Conservation (phyloP, 2,888 invertebrate species). For the Petrolisthes cinctipes region DNA sequence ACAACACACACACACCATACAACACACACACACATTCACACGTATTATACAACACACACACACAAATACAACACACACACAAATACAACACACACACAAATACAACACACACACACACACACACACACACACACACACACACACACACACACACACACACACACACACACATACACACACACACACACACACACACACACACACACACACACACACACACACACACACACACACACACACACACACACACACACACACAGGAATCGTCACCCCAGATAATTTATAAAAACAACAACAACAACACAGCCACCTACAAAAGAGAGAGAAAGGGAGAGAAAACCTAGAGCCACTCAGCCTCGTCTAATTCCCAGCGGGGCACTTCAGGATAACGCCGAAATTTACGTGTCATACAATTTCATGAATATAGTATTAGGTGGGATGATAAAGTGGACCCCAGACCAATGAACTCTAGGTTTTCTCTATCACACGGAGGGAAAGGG, state of each 20-base stretch:
- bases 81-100: constrained; percentile 24
- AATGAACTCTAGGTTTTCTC: constrained; percentile 36
- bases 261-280: too few species aligned
- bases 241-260: background rate
- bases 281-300: too few species aligned
- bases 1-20: constrained; percentile 27
- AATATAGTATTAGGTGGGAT: constrained; percentile 57
- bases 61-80: constrained; percentile 26
- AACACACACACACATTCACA: constrained; percentile 19
- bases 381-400: constrained; percentile 28
- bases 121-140: constrained; percentile 31
- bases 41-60: constrained; percentile 4
- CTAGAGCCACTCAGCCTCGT: background rate
- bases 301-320: too few species aligned
- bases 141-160: constrained; percentile 18
- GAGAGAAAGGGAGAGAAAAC: too few species aligned
- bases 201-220: constrained; percentile 29
- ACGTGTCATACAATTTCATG: constrained; percentile 57
- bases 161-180: constrained; percentile 30
- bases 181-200: constrained; percentile 30
- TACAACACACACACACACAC: constrained; percentile 31
- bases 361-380: background rate
- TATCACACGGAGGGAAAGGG: background rate
- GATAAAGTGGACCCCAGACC: constrained; percentile 37
- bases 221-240: background rate